Percentiles rank a stretch among this genome's conserved stretches.
phyloP scores from a whole-genome alignment of 2,888 invertebrate genomes.

The Anthoptus insignis region DNA sequence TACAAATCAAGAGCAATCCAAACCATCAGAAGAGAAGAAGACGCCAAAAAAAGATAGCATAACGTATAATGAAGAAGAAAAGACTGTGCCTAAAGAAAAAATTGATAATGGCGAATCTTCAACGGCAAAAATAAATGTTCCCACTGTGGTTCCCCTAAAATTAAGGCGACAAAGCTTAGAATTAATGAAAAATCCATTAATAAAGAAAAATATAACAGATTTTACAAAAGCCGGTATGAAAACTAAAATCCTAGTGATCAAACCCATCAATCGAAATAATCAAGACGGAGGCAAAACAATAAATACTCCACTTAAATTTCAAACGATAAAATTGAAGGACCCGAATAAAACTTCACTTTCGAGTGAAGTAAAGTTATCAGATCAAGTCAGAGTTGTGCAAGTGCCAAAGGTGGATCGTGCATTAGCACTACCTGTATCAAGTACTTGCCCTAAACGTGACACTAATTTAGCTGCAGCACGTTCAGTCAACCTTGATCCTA shows the following conservation, averaged over 20 bases:
- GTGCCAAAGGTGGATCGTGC: conserved; percentile 74
- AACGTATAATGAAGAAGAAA: not conserved
- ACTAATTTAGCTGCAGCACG: conserved; percentile 17
- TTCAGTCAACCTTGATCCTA: conserved; percentile 41
- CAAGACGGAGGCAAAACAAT: conserved; percentile 61
- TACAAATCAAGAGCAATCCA: conserved; percentile 11
- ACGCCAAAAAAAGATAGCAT: not conserved
- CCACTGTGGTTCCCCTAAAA: conserved; percentile 70
- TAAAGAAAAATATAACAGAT: conserved; percentile 76
- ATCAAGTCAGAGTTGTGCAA: conserved; percentile 77
- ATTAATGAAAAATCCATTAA: conserved; percentile 75
- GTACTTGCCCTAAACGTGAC: conserved; percentile 44
- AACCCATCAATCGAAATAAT: conserved; percentile 75
- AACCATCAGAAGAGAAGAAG: conserved; percentile 9
- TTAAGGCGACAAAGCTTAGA: conserved; percentile 75
- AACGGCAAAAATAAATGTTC: conserved; percentile 56
- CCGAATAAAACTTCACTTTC: conserved; percentile 60
- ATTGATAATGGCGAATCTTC: conserved; percentile 46
- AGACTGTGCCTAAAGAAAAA: conserved; percentile 5
- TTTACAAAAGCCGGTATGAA: conserved; percentile 79
- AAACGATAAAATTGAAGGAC: conserved; percentile 91
- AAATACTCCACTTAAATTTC: conserved; percentile 71
- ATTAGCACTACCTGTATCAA: conserved; percentile 54
- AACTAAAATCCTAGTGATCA: conserved; percentile 81
- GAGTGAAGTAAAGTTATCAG: conserved; percentile 64